These are phyloP conservation scores for Andrena flavipes DNA, from an alignment of 2,888 invertebrate species.

Conservation along the genomic window DNA sequence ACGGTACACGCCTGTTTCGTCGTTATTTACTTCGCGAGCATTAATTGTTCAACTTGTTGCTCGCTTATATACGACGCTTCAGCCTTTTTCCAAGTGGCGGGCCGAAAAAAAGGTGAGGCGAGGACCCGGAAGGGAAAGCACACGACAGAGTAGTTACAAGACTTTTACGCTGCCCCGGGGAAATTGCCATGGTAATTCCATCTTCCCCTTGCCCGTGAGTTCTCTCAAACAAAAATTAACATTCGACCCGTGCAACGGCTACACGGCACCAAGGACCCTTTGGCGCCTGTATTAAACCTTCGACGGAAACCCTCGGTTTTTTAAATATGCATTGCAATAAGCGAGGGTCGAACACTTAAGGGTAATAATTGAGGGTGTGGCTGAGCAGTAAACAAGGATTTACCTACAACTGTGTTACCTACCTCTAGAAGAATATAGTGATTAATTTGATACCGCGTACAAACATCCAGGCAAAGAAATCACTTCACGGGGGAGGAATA, in stretches of 20 bases:
- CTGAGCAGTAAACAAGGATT: not conserved
- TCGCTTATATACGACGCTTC: constrained; percentile 39
- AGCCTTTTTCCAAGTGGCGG: constrained; percentile 36
- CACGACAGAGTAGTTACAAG: constrained; percentile 60
- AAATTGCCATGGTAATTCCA: constrained; percentile 70
- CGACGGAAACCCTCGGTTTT: not conserved
- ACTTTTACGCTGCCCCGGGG: constrained; percentile 67
- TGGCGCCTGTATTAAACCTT: constrained; percentile 28
- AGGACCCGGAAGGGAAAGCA: constrained; percentile 20
- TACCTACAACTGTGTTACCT: too few relatives aligned
- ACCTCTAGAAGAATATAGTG: too few relatives aligned
- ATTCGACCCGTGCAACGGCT: constrained; percentile 37
- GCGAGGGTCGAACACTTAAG: not conserved
- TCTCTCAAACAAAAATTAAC: constrained; percentile 69
- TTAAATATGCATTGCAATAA: not conserved
- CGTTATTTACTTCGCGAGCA: constrained; percentile 42
- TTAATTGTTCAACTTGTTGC: constrained; percentile 66
- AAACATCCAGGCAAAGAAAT: not conserved
- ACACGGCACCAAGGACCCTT: constrained; percentile 10
- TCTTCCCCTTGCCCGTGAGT: constrained; percentile 36
- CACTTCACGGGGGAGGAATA: not conserved
- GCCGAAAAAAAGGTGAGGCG: constrained; percentile 7
- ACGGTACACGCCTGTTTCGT: constrained; percentile 26
- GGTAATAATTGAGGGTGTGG: constrained; percentile 5
- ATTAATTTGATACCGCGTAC: too few relatives aligned